phyloP scores from a whole-genome alignment of 2,888 invertebrate species.

The Campoplex nolae region DNA sequence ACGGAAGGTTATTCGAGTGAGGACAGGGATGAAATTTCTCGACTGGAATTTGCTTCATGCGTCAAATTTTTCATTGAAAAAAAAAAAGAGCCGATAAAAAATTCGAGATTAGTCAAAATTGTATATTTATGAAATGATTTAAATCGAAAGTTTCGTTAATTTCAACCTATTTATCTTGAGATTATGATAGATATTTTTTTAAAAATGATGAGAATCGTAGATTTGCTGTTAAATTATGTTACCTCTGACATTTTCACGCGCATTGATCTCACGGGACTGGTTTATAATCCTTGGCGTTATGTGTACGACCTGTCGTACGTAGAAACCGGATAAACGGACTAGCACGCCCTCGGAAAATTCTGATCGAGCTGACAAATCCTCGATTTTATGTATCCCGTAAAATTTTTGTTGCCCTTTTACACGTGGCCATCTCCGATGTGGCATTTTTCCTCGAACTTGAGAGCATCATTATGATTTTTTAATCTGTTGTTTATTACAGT shows the following conservation, averaged over 20 bases:
- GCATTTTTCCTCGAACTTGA: slow-evolving; percentile 21
- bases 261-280: slow-evolving; percentile 46
- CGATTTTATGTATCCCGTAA: slow-evolving; percentile 27
- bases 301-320: slow-evolving; percentile 17
- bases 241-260: slow-evolving; percentile 58
- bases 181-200: background rate
- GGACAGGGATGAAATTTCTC: background rate
- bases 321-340: slow-evolving; percentile 48
- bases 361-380: slow-evolving; percentile 36
- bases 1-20: background rate
- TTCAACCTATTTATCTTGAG: background rate
- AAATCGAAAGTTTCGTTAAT: background rate
- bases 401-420: slow-evolving; percentile 27
- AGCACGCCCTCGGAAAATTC: slow-evolving; percentile 55
- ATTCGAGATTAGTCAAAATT: background rate
- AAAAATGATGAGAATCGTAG: slow-evolving; percentile 21
- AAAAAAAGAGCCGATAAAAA: background rate
- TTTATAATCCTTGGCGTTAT: slow-evolving; percentile 44
- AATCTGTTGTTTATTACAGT: slow-evolving; percentile 15
- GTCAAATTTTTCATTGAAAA: background rate
- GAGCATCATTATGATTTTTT: background rate
- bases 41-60: background rate
- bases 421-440: background rate
- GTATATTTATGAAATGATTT: background rate
- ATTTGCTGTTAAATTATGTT: slow-evolving; percentile 36